phyloP scores from a whole-genome alignment of 2,797 vertebrate genomes.

The Aratinga solstitialis region DNA sequence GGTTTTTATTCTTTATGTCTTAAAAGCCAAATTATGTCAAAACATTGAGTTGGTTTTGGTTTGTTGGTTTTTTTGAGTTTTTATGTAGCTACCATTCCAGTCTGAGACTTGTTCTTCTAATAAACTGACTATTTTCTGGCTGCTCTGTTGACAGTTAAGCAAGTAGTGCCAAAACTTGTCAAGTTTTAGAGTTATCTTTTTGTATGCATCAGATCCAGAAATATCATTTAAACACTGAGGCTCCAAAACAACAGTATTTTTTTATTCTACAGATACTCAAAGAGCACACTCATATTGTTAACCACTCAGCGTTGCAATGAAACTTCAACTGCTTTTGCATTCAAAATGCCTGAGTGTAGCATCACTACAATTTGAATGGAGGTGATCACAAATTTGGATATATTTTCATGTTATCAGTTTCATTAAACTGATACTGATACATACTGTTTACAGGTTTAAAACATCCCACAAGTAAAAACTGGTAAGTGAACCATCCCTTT shows the following conservation, averaged over 20 bases:
- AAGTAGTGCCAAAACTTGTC: neutral
- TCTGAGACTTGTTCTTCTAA: neutral
- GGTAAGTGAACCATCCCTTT: neutral
- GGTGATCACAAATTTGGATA: conserved; percentile 3
- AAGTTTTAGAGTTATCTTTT: neutral
- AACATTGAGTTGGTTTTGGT: neutral
- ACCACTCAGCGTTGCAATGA: neutral
- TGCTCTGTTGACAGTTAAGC: neutral
- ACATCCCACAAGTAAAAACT: neutral
- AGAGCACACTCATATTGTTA: neutral
- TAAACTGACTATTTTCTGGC: neutral
- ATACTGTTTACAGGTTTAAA: conserved; percentile 16
- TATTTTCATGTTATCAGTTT: neutral
- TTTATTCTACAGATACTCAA: neutral
- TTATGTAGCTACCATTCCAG: neutral
- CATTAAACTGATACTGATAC: neutral
- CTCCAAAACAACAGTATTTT: accelerated
- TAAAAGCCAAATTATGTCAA: neutral
- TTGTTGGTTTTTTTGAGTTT: neutral
- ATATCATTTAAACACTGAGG: neutral
- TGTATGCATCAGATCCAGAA: neutral
- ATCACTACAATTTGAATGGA: neutral
- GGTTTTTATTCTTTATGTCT: neutral
- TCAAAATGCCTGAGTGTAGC: neutral
- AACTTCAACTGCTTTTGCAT: neutral